phyloP scores from a whole-genome alignment of 2,797 vertebrate genomes.

The Enteromius paludinosus region DNA sequence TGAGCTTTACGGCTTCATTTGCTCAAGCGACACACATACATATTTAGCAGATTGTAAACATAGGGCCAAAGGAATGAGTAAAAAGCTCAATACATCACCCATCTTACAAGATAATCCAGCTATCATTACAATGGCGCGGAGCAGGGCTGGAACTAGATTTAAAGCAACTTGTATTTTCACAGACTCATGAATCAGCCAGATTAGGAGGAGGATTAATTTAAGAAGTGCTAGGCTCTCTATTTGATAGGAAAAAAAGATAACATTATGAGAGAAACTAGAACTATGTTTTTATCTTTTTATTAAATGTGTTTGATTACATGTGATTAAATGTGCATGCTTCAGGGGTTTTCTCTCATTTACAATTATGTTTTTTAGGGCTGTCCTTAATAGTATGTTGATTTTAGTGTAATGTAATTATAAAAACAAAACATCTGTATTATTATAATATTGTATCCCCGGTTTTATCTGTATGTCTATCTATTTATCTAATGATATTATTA shows the following conservation, averaged over 20 bases:
- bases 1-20: constrained; percentile 80
- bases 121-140: constrained; percentile 78
- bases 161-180: constrained; percentile 82
- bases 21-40: constrained; percentile 75
- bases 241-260: constrained; percentile 62
- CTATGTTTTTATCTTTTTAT: background rate
- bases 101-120: constrained; percentile 68
- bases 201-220: constrained; percentile 78
- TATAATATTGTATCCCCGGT: too few relatives aligned
- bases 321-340: background rate
- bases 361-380: background rate
- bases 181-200: constrained; percentile 78
- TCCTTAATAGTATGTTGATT: background rate
- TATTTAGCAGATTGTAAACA: constrained; percentile 80
- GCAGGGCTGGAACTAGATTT: constrained; percentile 78
- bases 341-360: background rate
- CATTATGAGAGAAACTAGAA: constrained; percentile 64
- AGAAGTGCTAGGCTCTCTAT: constrained; percentile 70
- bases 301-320: too few relatives aligned
- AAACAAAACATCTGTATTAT: too few relatives aligned
- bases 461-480: too few relatives aligned
- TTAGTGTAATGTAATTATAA: background rate
- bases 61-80: constrained; percentile 73
- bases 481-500: too few relatives aligned
- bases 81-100: constrained; percentile 74